phyloP scores from a whole-genome alignment of 2,113 vertebrate genomes.

The Blennius ocellaris region DNA sequence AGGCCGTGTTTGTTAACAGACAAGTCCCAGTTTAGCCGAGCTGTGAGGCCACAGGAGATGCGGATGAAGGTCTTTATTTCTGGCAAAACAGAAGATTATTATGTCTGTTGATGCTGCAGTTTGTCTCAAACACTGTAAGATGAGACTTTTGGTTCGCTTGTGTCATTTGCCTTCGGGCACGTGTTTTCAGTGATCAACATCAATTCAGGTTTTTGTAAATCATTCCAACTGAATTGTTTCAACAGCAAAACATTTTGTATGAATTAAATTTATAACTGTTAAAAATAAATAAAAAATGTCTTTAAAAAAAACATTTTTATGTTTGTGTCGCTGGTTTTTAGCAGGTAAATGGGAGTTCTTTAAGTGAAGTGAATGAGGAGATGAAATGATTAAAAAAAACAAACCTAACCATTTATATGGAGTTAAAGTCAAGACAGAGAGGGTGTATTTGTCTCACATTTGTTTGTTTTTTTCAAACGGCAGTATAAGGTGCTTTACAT shows the following conservation, averaged over 20 bases:
- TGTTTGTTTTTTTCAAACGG: too few relatives aligned
- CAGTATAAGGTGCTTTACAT: too few relatives aligned
- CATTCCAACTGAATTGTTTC: conserved; percentile 1
- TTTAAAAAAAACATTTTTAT: conserved; percentile 23
- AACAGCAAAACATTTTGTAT: conserved; percentile 30
- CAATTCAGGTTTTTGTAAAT: conserved; percentile 16
- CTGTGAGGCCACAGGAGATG: background rate
- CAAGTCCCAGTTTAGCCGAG: conserved; percentile 80
- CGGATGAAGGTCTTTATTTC: conserved; percentile 18
- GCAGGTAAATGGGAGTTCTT: too few relatives aligned
- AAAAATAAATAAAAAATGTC: conserved; percentile 46
- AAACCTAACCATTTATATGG: too few relatives aligned
- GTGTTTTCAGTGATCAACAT: background rate
- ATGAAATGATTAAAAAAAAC: too few relatives aligned
- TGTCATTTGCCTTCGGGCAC: background rate
- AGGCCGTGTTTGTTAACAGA: conserved; percentile 94
- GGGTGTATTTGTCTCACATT: too few relatives aligned
- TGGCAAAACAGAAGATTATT: background rate
- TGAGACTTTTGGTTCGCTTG: background rate
- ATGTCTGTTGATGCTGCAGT: background rate
- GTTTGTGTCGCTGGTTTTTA: too few relatives aligned
- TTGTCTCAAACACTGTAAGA: background rate
- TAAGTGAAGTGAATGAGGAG: too few relatives aligned
- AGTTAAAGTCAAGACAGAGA: too few relatives aligned
- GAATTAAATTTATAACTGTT: conserved; percentile 31